Percentiles rank a stretch among this genome's conserved stretches.
Conservation (phyloP, 2,113 vertebrate genomes). For the Columba livia region DNA sequence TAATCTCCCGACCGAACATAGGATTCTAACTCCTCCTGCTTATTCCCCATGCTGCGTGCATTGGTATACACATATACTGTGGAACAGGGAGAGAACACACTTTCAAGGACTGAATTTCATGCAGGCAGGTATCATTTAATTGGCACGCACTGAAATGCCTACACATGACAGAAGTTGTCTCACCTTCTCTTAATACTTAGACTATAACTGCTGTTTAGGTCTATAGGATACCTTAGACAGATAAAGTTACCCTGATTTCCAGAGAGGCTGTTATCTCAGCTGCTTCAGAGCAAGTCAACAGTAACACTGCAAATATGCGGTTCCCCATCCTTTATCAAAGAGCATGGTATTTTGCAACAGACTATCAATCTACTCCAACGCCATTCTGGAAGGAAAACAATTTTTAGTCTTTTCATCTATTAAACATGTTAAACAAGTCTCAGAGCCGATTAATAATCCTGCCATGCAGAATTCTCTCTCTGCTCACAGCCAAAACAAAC, state of each 20-base stretch:
- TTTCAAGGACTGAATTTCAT: background rate
- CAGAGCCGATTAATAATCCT: slow-evolving; percentile 33
- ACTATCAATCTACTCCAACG: background rate
- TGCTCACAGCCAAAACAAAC: slow-evolving; percentile 48
- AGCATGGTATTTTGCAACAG: background rate
- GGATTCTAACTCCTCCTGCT: no score
- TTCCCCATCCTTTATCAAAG: background rate
- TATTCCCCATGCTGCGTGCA: no score
- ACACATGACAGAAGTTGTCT: background rate
- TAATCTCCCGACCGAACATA: no score
- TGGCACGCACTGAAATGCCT: background rate
- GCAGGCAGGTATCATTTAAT: background rate
- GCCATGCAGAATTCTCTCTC: background rate
- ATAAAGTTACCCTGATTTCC: background rate
- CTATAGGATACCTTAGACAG: background rate
- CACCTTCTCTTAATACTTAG: background rate
- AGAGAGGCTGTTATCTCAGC: background rate
- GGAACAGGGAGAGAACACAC: background rate
- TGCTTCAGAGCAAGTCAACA: background rate
- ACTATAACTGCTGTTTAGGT: background rate
- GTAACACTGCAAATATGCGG: background rate
- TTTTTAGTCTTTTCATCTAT: background rate
- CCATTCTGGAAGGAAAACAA: background rate
- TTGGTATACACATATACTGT: background rate
- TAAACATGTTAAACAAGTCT: slow-evolving; percentile 22